phyloP scores from a whole-genome alignment of 2,797 vertebrate species.

The Crax fasciolata region DNA sequence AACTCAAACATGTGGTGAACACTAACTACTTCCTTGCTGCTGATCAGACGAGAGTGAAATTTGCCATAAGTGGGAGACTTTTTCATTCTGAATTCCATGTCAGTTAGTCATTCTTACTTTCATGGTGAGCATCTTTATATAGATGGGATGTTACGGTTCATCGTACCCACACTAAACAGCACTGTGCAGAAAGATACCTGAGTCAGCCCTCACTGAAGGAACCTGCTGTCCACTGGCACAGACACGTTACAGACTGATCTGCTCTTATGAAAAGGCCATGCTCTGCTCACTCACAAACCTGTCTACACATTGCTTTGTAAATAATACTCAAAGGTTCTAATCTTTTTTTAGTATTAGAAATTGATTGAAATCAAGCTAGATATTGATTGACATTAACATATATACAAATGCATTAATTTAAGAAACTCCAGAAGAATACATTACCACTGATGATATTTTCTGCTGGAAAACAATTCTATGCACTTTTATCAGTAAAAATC shows the following conservation, averaged over 20 bases:
- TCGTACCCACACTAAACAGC: too few species aligned
- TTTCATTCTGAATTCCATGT: background rate
- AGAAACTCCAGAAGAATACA: background rate
- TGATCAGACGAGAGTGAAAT: constrained; percentile 17
- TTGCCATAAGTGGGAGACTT: background rate
- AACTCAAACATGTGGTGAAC: constrained; percentile 38
- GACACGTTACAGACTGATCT: fast-evolving
- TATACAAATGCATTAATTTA: background rate
- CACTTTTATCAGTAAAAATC: background rate
- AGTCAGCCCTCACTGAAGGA: background rate
- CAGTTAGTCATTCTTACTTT: background rate
- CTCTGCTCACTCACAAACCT: background rate
- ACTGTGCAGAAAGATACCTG: background rate
- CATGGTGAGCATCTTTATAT: too few species aligned
- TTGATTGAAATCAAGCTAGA: background rate
- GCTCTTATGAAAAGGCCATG: fast-evolving
- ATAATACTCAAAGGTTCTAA: background rate
- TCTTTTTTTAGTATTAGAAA: background rate
- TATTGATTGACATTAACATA: background rate
- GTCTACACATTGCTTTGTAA: background rate
- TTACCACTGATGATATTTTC: background rate
- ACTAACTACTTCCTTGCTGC: background rate
- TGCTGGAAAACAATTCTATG: background rate
- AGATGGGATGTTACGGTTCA: background rate
- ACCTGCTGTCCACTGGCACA: background rate